These are phyloP conservation scores for Connochaetes taurinus DNA, from an alignment of 2,113 vertebrate genomes.

Conservation along the genomic window DNA sequence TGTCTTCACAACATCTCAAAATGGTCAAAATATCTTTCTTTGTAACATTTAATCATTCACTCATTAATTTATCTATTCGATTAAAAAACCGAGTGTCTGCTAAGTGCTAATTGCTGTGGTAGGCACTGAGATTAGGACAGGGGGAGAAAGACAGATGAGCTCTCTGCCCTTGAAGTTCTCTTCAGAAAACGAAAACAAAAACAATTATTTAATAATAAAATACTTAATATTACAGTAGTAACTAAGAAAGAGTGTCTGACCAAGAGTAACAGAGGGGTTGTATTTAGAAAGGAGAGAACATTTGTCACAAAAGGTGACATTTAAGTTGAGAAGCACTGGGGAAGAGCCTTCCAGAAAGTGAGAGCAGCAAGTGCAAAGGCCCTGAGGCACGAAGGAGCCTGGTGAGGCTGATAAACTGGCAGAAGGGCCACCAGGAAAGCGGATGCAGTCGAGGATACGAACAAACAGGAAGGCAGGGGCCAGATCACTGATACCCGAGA, in stretches of 20 bases:
- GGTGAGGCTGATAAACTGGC: not conserved
- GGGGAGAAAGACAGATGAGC: not conserved
- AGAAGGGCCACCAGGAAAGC: not conserved
- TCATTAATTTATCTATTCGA: not conserved
- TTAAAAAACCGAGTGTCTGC: not conserved
- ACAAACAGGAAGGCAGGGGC: not conserved
- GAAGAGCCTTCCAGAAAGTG: not conserved
- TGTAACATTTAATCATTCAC: not conserved
- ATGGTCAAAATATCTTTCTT: not conserved
- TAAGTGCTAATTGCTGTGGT: not conserved
- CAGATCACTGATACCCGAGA: accelerated
- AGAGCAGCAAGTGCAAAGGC: not conserved
- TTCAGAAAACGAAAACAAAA: not conserved
- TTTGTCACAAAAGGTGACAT: not conserved
- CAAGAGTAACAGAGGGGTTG: not conserved
- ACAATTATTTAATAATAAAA: not conserved
- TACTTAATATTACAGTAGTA: not conserved
- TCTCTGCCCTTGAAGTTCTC: not conserved
- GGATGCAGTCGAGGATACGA: accelerated
- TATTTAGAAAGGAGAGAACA: not conserved
- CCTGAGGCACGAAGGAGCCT: not conserved
- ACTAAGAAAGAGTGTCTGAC: not conserved
- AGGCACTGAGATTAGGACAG: not conserved
- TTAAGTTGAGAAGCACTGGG: not conserved
- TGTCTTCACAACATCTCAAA: not conserved